phyloP scores from a whole-genome alignment of 2,888 invertebrate species.

The Trichopoda pennipes region DNA sequence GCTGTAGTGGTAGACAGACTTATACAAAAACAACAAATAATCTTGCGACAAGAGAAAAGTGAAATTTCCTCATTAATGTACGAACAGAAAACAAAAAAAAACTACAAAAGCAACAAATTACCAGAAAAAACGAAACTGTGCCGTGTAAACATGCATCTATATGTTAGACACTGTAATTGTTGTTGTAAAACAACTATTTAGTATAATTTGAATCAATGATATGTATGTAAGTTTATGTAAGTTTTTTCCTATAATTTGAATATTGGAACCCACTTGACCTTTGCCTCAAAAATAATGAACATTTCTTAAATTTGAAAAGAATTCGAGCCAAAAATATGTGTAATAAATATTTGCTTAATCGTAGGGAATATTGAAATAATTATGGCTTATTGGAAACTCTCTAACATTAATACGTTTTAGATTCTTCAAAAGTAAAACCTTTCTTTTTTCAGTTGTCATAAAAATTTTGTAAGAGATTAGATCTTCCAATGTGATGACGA shows the following conservation, averaged over 20 bases:
- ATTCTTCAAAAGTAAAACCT: too few relatives aligned
- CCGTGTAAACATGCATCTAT: constrained; percentile 31
- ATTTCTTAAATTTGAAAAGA: too few relatives aligned
- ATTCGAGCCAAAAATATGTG: too few relatives aligned
- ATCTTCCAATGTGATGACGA: too few relatives aligned
- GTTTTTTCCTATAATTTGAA: constrained; percentile 14
- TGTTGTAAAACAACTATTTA: background rate
- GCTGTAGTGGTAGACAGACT: background rate
- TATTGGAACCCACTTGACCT: background rate
- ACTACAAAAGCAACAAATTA: background rate
- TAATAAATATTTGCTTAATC: too few relatives aligned
- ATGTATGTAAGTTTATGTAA: constrained; percentile 21
- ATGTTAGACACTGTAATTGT: constrained; percentile 1
- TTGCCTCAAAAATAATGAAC: too few relatives aligned
- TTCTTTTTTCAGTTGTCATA: too few relatives aligned
- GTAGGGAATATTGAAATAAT: too few relatives aligned
- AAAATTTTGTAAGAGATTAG: too few relatives aligned
- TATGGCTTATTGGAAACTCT: too few relatives aligned
- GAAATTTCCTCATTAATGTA: constrained; percentile 42
- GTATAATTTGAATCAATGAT: constrained; percentile 32
- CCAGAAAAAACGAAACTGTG: constrained; percentile 44
- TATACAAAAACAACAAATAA: background rate
- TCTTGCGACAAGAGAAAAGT: constrained; percentile 32
- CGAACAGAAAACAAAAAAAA: too few relatives aligned
- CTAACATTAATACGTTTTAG: too few relatives aligned